Evolutionary conservation across 2,888 invertebrate species (phyloP).

Genomic region (Perizoma flavofasciatum): DNA sequence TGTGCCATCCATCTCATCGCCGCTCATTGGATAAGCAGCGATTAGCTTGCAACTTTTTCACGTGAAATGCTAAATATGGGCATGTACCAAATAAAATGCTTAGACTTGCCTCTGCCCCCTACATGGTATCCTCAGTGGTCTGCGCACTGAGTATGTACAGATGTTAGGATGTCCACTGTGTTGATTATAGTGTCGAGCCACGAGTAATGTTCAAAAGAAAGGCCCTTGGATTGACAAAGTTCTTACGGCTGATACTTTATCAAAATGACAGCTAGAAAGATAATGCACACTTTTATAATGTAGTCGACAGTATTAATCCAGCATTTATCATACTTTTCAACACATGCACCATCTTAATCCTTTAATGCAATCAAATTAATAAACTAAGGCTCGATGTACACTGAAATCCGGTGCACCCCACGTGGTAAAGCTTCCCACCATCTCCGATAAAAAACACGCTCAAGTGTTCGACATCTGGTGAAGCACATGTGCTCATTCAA

Average conservation of each 20-base stretch:
- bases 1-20: too few relatives aligned
- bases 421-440: slow-evolving; percentile 61
- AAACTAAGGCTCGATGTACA: slow-evolving; percentile 14
- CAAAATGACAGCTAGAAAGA: background rate
- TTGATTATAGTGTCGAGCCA: too few relatives aligned
- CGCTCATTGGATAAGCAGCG: too few relatives aligned
- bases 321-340: slow-evolving; percentile 23
- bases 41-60: too few relatives aligned
- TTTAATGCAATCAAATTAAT: slow-evolving; percentile 36
- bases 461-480: slow-evolving; percentile 76
- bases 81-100: too few relatives aligned
- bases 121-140: too few relatives aligned
- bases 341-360: slow-evolving; percentile 31
- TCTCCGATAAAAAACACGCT: slow-evolving; percentile 57
- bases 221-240: too few relatives aligned
- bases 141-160: too few relatives aligned
- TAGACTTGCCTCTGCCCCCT: too few relatives aligned
- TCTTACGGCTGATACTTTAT: background rate
- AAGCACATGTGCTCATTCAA: slow-evolving; percentile 52
- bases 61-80: too few relatives aligned
- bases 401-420: slow-evolving; percentile 30
- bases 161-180: too few relatives aligned
- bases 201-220: too few relatives aligned
- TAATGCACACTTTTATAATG: slow-evolving; percentile 3
- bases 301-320: slow-evolving; percentile 17